phyloP scores from a whole-genome alignment of 2,113 vertebrate species.

The Leptosomus discolor region DNA sequence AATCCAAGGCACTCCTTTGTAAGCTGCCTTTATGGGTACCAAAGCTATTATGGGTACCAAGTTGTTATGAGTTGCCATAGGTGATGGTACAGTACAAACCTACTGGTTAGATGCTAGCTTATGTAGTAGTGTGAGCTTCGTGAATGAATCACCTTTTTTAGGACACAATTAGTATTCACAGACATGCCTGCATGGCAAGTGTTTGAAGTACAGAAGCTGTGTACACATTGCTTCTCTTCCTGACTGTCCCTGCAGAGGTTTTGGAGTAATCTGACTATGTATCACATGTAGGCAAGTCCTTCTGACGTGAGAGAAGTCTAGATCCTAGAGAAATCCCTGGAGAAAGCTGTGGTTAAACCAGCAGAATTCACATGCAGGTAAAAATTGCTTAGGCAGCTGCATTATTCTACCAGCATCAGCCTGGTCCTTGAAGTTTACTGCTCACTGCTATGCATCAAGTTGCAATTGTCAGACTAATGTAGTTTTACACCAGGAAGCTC shows the following conservation, averaged over 20 bases:
- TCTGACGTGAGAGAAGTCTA: background rate
- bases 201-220: background rate
- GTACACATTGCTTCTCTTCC: background rate
- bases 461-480: background rate
- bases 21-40: background rate
- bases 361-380: background rate
- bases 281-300: background rate
- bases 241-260: background rate
- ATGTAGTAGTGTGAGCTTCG: background rate
- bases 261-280: background rate
- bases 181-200: background rate
- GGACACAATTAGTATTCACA: background rate
- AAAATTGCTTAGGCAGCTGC: conserved; percentile 8
- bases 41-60: background rate
- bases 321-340: background rate
- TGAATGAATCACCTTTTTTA: background rate
- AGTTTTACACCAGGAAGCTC: background rate
- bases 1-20: background rate
- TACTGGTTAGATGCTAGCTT: background rate
- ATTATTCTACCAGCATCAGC: background rate
- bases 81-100: background rate
- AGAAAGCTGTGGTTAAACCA: background rate
- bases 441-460: background rate
- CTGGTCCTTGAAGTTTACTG: conserved; percentile 8
- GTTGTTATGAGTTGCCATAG: background rate